These are phyloP conservation scores for Pseudanteris insignis DNA, from an alignment of 2,888 invertebrate genomes.

Conservation along the genomic window DNA sequence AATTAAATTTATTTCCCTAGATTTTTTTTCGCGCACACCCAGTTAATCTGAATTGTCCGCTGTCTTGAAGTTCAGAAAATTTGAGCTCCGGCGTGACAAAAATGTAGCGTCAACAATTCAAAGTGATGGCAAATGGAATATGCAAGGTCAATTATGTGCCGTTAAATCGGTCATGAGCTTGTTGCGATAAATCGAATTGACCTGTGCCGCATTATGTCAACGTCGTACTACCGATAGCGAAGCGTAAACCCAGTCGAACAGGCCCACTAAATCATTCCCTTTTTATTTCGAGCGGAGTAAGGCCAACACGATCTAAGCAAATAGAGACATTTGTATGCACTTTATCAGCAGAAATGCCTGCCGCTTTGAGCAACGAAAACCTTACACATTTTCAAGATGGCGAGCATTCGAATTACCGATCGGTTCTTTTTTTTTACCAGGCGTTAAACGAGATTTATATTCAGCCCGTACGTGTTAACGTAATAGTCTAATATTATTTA, in stretches of 20 bases:
- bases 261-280: slow-evolving; percentile 41
- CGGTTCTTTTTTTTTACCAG: too few relatives aligned
- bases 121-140: slow-evolving; percentile 24
- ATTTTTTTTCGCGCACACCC: too few relatives aligned
- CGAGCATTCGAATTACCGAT: not conserved
- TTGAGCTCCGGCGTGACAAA: too few relatives aligned
- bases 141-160: slow-evolving; percentile 32
- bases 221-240: slow-evolving; percentile 39
- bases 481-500: too few relatives aligned
- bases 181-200: slow-evolving; percentile 41
- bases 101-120: too few relatives aligned
- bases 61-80: too few relatives aligned
- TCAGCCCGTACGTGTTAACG: too few relatives aligned
- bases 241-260: slow-evolving; percentile 39
- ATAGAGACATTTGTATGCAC: slow-evolving; percentile 36
- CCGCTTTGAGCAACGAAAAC: slow-evolving; percentile 24
- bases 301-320: slow-evolving; percentile 37
- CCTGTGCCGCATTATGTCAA: slow-evolving; percentile 33
- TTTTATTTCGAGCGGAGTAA: slow-evolving; percentile 29
- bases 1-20: too few relatives aligned
- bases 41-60: too few relatives aligned
- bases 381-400: slow-evolving; percentile 25
- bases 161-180: slow-evolving; percentile 34
- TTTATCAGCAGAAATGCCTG: slow-evolving; percentile 32
- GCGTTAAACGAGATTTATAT: too few relatives aligned